A percentile compares a stretch with the other conserved stretches of the same genome.
Evolutionary conservation across 2,888 invertebrate species (phyloP).

Genomic region (Acheta domesticus): DNA sequence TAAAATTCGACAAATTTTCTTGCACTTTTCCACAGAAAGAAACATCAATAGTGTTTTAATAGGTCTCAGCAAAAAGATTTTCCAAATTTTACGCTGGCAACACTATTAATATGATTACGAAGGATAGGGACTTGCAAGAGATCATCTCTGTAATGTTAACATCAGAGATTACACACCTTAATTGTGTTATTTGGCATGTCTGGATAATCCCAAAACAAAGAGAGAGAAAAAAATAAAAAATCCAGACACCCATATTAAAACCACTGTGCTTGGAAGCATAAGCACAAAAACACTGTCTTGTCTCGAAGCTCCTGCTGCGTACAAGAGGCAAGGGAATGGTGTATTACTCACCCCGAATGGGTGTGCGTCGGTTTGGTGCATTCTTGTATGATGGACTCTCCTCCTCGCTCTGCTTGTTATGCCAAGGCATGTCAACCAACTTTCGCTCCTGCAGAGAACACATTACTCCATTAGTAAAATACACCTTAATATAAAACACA

Average conservation of each 20-base stretch:
- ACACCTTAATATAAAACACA: constrained; percentile 21
- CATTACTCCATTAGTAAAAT: constrained; percentile 21
- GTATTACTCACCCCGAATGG: constrained; percentile 67
- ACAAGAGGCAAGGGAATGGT: background rate
- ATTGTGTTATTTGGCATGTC: no score
- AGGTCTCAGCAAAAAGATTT: background rate
- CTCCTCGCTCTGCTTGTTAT: constrained; percentile 59
- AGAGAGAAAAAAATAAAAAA: background rate
- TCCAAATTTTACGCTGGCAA: background rate
- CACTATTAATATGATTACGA: background rate
- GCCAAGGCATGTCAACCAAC: constrained; percentile 72
- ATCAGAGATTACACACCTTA: background rate
- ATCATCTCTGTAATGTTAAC: background rate
- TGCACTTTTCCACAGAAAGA: background rate
- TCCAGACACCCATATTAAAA: background rate
- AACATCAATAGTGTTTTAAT: background rate
- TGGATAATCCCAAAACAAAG: no score
- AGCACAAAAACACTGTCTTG: constrained; percentile 18
- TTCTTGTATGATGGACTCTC: constrained; percentile 56
- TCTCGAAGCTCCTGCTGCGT: background rate
- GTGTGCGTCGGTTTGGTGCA: constrained; percentile 72
- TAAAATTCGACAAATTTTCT: background rate
- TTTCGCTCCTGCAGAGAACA: constrained; percentile 52
- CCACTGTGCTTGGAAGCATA: background rate
- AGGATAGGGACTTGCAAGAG: background rate